These are phyloP conservation scores for Gopherus evgoodei DNA, from an alignment of 2,113 vertebrate genomes.

Conservation along the genomic window DNA sequence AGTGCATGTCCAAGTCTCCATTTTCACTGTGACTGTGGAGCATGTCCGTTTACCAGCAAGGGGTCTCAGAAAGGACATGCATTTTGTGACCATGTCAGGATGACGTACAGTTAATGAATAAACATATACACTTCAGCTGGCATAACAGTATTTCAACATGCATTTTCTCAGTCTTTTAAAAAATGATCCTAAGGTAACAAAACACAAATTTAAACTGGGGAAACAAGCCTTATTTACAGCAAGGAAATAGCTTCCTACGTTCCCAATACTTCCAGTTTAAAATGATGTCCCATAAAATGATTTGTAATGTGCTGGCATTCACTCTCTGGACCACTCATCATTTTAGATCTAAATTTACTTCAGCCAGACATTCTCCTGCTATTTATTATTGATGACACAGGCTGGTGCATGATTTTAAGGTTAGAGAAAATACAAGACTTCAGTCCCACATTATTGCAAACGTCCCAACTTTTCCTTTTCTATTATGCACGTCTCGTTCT, in stretches of 20 bases:
- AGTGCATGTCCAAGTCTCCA: not conserved
- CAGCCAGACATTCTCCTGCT: slow-evolving; percentile 44
- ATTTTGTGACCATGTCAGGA: not conserved
- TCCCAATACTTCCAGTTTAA: not conserved
- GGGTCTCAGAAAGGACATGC: not conserved
- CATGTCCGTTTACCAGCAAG: not conserved
- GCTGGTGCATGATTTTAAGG: slow-evolving; percentile 41
- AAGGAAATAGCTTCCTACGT: slow-evolving; percentile 16
- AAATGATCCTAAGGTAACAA: slow-evolving; percentile 22
- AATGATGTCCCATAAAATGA: slow-evolving; percentile 40
- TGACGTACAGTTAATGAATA: not conserved
- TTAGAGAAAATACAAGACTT: slow-evolving; percentile 42
- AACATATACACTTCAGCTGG: not conserved
- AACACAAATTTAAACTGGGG: slow-evolving; percentile 31
- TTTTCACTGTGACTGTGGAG: not conserved
- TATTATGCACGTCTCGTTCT: not conserved
- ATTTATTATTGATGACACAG: slow-evolving; percentile 42
- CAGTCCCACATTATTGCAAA: slow-evolving; percentile 39
- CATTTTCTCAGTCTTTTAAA: not conserved
- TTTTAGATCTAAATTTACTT: slow-evolving; percentile 38
- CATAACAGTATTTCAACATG: not conserved
- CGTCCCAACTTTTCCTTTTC: not conserved
- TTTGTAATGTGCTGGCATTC: slow-evolving; percentile 47
- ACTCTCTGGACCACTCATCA: slow-evolving; percentile 39
- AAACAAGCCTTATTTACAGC: not conserved